phyloP scores from a whole-genome alignment of 1,140 invertebrate species.

The Hycleus cichorii region DNA sequence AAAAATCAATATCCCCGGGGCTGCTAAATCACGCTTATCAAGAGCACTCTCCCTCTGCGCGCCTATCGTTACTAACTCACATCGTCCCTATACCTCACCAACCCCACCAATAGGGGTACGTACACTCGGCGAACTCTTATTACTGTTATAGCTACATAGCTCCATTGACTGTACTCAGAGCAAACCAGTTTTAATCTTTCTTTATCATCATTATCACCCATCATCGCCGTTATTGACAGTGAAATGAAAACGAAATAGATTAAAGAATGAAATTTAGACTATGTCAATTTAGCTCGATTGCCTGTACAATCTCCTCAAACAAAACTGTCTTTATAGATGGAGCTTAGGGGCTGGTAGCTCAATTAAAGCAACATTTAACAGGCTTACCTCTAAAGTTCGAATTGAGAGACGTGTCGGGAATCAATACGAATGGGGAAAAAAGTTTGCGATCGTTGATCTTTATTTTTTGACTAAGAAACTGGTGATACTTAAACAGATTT shows the following conservation, averaged over 20 bases:
- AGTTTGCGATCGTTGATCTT: no score
- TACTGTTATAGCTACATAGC: no score
- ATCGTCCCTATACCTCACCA: slow-evolving; percentile 30
- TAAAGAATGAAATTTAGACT: slow-evolving; percentile 46
- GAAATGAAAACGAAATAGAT: slow-evolving; percentile 42
- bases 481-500: no score
- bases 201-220: slow-evolving; percentile 24
- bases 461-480: no score
- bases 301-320: neutral
- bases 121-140: slow-evolving; percentile 24
- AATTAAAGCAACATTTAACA: no score
- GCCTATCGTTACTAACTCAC: slow-evolving; percentile 16
- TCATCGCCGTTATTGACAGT: slow-evolving; percentile 44
- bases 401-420: no score
- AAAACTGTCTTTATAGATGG: neutral
- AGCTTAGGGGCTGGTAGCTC: no score
- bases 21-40: slow-evolving; percentile 66
- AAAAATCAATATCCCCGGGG: slow-evolving; percentile 65
- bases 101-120: slow-evolving; percentile 37
- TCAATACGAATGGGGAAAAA: no score
- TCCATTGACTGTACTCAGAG: no score
- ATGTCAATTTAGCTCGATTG: slow-evolving; percentile 24
- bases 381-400: no score
- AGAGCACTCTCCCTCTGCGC: slow-evolving; percentile 53
- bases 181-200: no score